phyloP scores from a whole-genome alignment of 2,888 invertebrate genomes.

The Pachymerium ferrugineum region DNA sequence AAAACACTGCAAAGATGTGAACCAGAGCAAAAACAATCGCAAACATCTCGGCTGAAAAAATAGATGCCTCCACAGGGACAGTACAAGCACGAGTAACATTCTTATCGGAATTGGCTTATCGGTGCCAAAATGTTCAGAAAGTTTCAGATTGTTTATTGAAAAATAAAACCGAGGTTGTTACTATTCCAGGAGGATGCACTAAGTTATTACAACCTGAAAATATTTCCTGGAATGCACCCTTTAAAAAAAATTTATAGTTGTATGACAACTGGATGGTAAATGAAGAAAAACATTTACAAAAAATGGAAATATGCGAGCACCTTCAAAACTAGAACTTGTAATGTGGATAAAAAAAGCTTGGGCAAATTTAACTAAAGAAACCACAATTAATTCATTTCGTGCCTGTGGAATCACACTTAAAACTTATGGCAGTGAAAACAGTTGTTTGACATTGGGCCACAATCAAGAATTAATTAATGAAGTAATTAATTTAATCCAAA shows the following conservation, averaged over 20 bases:
- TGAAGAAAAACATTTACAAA: background rate
- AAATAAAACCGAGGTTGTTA: background rate
- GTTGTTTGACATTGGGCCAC: too few relatives aligned
- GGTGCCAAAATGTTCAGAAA: background rate
- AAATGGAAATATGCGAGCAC: background rate
- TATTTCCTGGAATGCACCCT: conserved; percentile 25
- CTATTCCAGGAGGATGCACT: background rate
- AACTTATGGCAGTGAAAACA: too few relatives aligned
- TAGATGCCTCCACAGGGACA: background rate
- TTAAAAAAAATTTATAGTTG: background rate
- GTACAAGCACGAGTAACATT: background rate
- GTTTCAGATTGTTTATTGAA: too few relatives aligned
- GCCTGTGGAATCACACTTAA: background rate
- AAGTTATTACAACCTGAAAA: conserved; percentile 23
- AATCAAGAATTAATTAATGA: too few relatives aligned
- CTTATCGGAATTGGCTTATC: background rate
- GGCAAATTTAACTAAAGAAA: background rate
- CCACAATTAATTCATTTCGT: background rate
- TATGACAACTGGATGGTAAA: background rate
- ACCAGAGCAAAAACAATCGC: too few relatives aligned
- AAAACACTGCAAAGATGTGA: too few relatives aligned
- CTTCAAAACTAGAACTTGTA: background rate
- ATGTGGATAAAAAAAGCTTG: conserved; percentile 10
- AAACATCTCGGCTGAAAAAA: background rate
- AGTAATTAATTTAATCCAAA: too few relatives aligned